Percentiles rank a stretch among this genome's conserved stretches.
These are phyloP conservation scores for Pristionchus japonicus DNA, from an alignment of 2,888 invertebrate genomes.

Conservation along the genomic window DNA sequence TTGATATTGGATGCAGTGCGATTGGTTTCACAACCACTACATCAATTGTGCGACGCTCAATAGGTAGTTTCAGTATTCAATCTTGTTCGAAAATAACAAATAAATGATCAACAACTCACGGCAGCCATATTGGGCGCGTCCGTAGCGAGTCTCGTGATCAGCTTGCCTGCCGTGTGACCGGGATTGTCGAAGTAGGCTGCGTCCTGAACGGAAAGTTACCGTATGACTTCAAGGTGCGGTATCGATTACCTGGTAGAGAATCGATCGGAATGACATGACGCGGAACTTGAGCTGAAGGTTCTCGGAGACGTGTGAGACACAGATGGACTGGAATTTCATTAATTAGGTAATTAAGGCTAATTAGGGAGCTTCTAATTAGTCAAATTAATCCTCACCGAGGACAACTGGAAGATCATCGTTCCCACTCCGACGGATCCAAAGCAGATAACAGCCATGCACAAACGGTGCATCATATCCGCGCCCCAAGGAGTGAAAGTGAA, in stretches of 20 bases:
- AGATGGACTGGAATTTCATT: constrained; percentile 55
- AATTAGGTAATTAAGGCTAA: not conserved
- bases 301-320: constrained; percentile 65
- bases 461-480: constrained; percentile 62
- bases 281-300: constrained; percentile 68
- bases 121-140: constrained; percentile 77
- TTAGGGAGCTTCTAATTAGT: no score
- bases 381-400: constrained; percentile 49
- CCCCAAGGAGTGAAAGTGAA: constrained; percentile 58
- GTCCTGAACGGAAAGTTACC: constrained; percentile 55
- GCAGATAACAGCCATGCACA: constrained; percentile 62
- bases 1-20: no score
- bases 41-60: no score
- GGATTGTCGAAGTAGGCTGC: constrained; percentile 77
- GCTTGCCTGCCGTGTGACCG: constrained; percentile 75
- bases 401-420: constrained; percentile 57
- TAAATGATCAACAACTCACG: constrained; percentile 63
- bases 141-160: constrained; percentile 76
- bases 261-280: constrained; percentile 65
- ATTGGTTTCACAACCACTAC: no score
- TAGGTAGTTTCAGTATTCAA: not conserved
- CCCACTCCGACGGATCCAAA: constrained; percentile 60
- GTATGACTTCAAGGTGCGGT: not conserved
- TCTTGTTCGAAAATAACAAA: not conserved
- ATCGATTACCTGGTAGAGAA: constrained; percentile 74